Evolutionary conservation across 2,888 invertebrate genomes (phyloP).

Genomic region (Ctenicera cuprea): DNA sequence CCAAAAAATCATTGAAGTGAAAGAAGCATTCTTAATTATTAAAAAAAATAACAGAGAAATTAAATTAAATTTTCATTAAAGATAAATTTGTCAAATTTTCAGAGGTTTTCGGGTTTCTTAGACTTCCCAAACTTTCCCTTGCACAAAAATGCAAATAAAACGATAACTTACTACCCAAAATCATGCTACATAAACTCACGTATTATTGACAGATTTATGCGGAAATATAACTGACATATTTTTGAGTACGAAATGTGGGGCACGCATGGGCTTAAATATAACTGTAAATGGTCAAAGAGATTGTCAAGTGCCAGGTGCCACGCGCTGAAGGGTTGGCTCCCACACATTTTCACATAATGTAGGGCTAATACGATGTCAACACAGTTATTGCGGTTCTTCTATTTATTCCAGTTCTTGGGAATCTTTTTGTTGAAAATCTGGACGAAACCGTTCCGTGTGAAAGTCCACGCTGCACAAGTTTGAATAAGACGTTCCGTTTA

Average conservation of each 20-base stretch:
- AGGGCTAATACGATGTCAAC: constrained; percentile 56
- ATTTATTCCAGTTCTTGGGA: constrained; percentile 49
- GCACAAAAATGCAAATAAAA: too few relatives aligned
- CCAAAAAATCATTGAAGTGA: too few relatives aligned
- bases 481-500: constrained; percentile 42
- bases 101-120: too few relatives aligned
- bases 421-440: constrained; percentile 48
- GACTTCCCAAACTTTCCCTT: too few relatives aligned
- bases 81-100: too few relatives aligned
- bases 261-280: constrained; percentile 41
- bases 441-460: constrained; percentile 39
- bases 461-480: constrained; percentile 36
- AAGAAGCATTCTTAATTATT: too few relatives aligned
- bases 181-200: too few relatives aligned
- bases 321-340: constrained; percentile 59
- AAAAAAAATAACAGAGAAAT: too few relatives aligned
- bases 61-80: too few relatives aligned
- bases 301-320: constrained; percentile 61
- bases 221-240: neutral
- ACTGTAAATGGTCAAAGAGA: constrained; percentile 57
- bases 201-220: neutral
- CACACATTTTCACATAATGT: constrained; percentile 56
- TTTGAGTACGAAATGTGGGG: constrained; percentile 38
- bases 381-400: constrained; percentile 54
- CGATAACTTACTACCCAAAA: too few relatives aligned